A percentile compares a stretch with the other conserved stretches of the same genome.
Evolutionary conservation across 64 coral and sea anemone genomes (phyloP).

Genomic region (Astreopora myriophthalma): DNA sequence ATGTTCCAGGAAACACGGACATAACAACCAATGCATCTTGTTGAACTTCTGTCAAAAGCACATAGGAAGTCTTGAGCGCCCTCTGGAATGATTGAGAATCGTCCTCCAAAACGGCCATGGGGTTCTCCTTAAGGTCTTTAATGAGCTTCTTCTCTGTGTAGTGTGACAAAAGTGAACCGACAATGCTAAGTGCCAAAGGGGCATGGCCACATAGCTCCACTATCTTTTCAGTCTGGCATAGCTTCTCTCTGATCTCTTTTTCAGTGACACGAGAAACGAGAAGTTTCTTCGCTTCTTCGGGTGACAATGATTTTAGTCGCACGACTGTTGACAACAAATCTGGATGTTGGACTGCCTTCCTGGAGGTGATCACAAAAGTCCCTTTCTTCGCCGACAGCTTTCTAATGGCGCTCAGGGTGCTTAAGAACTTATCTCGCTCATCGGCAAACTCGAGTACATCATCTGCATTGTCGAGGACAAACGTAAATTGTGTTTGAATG

Average conservation of each 20-base stretch:
- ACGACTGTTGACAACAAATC: neutral
- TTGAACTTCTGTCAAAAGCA: neutral
- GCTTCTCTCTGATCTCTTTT: neutral
- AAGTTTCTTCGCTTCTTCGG: neutral
- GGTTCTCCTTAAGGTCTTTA: neutral
- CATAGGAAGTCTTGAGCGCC: constrained; percentile 18
- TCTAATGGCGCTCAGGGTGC: neutral
- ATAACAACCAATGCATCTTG: neutral
- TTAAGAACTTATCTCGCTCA: neutral
- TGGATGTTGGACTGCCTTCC: neutral
- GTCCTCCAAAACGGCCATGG: neutral
- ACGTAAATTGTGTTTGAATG: neutral
- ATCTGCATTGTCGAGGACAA: constrained; percentile 42
- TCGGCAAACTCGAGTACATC: neutral
- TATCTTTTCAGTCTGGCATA: neutral
- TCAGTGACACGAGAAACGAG: neutral
- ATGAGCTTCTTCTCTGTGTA: neutral
- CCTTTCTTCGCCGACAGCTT: neutral
- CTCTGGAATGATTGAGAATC: neutral
- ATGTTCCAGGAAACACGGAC: constrained; percentile 24
- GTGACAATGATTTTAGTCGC: neutral
- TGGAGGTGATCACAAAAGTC: neutral
- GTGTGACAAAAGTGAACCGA: neutral
- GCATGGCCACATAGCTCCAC: constrained; percentile 39
- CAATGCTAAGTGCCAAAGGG: constrained; percentile 49